Conservation (phyloP, 1,140 invertebrate genomes). For the Bactericera cockerelli region DNA sequence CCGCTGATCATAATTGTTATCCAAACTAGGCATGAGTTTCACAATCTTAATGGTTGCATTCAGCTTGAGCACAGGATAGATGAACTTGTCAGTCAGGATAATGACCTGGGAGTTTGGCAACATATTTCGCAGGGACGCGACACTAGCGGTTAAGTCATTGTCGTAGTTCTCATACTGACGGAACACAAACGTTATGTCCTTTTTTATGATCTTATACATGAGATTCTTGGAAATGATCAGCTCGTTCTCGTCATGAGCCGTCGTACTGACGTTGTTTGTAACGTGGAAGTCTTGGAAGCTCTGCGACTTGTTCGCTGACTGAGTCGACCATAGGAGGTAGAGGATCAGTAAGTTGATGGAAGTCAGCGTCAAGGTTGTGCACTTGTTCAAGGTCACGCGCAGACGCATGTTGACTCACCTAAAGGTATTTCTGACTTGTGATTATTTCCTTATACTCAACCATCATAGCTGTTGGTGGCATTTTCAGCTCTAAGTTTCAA, state of each 20-base stretch:
- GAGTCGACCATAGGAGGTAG: background rate
- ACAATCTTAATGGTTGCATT: constrained; percentile 47
- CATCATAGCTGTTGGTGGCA: too few relatives aligned
- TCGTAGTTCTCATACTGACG: constrained; percentile 21
- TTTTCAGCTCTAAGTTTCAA: too few relatives aligned
- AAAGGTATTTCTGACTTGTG: too few relatives aligned
- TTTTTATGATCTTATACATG: constrained; percentile 1
- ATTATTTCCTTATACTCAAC: too few relatives aligned
- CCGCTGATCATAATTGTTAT: constrained; percentile 39
- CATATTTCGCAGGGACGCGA: constrained; percentile 49
- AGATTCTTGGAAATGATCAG: background rate
- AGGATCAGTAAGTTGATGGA: background rate
- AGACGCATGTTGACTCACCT: background rate
- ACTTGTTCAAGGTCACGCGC: background rate
- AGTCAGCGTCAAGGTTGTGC: background rate
- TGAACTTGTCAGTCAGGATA: constrained; percentile 52
- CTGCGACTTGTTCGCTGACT: background rate
- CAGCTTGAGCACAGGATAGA: constrained; percentile 64
- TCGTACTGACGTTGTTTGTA: background rate
- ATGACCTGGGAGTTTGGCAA: constrained; percentile 55
- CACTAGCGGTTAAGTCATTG: constrained; percentile 31
- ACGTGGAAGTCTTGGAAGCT: background rate
- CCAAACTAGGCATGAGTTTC: constrained; percentile 44
- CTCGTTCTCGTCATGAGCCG: background rate
- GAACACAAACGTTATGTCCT: constrained; percentile 16